phyloP scores from a whole-genome alignment of 2,888 invertebrate genomes.

The Agelastica alni region DNA sequence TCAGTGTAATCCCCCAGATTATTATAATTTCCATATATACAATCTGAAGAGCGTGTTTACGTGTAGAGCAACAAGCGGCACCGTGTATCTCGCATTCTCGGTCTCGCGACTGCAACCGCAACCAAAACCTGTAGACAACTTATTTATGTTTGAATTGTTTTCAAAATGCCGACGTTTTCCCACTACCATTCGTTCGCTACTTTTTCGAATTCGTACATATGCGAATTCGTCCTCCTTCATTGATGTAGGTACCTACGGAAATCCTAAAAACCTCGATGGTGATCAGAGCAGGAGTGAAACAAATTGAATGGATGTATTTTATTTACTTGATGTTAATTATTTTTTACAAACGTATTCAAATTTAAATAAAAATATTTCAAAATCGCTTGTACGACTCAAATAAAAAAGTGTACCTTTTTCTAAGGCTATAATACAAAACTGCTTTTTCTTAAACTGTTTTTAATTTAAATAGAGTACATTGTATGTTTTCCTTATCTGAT shows the following conservation, averaged over 20 bases:
- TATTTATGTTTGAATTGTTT: constrained; percentile 60
- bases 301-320: no score
- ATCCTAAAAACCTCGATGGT: constrained; percentile 50
- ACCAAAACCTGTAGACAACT: constrained; percentile 56
- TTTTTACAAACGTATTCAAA: not conserved
- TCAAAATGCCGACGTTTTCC: constrained; percentile 58
- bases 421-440: no score
- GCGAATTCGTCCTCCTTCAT: constrained; percentile 32
- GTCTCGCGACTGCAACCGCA: constrained; percentile 36
- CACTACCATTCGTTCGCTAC: constrained; percentile 43
- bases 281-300: no score
- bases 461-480: no score
- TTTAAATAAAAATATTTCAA: no score
- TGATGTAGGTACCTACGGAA: constrained; percentile 46
- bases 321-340: not conserved
- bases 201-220: constrained; percentile 14
- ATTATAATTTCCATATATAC: constrained; percentile 50
- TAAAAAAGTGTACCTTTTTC: no score
- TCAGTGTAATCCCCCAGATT: constrained; percentile 15
- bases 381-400: no score
- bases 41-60: constrained; percentile 47
- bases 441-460: no score
- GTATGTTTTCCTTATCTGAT: no score
- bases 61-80: constrained; percentile 53
- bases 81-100: constrained; percentile 54